A percentile compares a stretch with the other conserved stretches of the same genome.
Conservation (phyloP, 2,888 invertebrate genomes). For the Quadroppia sp. region DNA sequence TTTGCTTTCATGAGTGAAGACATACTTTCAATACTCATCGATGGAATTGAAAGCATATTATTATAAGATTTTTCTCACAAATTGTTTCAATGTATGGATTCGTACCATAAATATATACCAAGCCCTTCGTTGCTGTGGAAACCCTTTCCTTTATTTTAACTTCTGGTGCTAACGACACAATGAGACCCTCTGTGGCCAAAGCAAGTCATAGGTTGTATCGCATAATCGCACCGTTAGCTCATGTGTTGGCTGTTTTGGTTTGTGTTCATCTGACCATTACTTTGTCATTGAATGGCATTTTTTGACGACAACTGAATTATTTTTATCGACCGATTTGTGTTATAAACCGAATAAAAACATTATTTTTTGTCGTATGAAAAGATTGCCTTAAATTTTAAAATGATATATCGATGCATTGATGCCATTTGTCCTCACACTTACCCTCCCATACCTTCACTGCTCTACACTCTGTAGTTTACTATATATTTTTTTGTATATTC, state of each 20-base stretch:
- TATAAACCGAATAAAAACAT: neutral
- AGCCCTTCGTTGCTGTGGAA: constrained; percentile 11
- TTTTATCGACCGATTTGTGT: constrained; percentile 21
- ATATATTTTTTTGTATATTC: neutral
- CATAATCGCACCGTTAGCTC: neutral
- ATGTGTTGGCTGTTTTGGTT: constrained; percentile 6
- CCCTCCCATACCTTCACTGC: too few species aligned
- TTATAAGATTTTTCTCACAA: neutral
- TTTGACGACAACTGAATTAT: constrained; percentile 26
- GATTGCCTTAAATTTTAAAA: neutral
- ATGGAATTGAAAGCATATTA: neutral
- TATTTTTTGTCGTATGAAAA: neutral
- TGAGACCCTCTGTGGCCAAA: neutral
- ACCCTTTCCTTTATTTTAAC: neutral
- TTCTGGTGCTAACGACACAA: constrained; percentile 2
- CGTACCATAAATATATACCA: constrained; percentile 5
- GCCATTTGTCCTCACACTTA: too few species aligned
- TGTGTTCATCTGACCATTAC: constrained; percentile 19
- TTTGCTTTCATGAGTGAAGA: neutral
- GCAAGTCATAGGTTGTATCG: constrained; percentile 24
- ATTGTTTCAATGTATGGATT: constrained; percentile 13
- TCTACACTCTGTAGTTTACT: neutral
- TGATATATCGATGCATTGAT: constrained; percentile 20
- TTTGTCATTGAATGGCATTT: constrained; percentile 2
- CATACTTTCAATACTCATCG: neutral